Base-by-base conservation (phyloP, 2,888 invertebrate genomes). In the Eupsilia transversa region DNA sequence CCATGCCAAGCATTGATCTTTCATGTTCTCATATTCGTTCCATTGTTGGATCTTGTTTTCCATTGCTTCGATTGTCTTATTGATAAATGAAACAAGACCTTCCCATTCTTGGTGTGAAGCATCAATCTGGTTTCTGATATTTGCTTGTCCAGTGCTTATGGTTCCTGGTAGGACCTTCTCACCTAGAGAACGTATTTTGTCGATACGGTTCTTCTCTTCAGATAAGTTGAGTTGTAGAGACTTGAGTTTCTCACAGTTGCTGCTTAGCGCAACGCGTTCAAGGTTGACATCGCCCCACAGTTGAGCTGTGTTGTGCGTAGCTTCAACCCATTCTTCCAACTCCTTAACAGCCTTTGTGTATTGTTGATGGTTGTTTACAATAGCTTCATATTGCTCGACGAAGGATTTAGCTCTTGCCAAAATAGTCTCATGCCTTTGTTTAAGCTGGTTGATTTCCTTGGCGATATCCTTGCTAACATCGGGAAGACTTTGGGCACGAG, bases 41-140 rank as follows among this genome's bases (percentile, higher is more conserved):
- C 99, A 99, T 90, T 98, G 98, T 88, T 98, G 98, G 66, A 99
- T 96, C 92, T 99, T 98, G 64, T 97, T 97, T 92, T 99, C 98
- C 71, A 99, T 96, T 1, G 97, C 97, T 86, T 98, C 98, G 64
- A 99, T 98, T 0, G 98, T 98, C 23, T 98, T 97, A 87, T 97
- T 97, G 4, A 98, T 97, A 33, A 98, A 97, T 0, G 98, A 98
- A 0, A 98, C 96, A 2, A 99, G 94, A 23, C 98, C 97, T 92
- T 98, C 98, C 99, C 99, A 99, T 94, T 99, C 98, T 91, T 98
- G 98, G 89, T 98, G 98, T 0, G 98, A 98, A 17, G 97, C 97
- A 90, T 99, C 98, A 59, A 99, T 98, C 95, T 99, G 98, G 20
- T 98, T 97, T 79, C 98, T 97, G n/a, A 99, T 98, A 87, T 98